A percentile compares a stretch with the other conserved stretches of the same genome.
Evolutionary conservation across 1,140 invertebrate genomes (phyloP).

Genomic region (Carposina sasakii): DNA sequence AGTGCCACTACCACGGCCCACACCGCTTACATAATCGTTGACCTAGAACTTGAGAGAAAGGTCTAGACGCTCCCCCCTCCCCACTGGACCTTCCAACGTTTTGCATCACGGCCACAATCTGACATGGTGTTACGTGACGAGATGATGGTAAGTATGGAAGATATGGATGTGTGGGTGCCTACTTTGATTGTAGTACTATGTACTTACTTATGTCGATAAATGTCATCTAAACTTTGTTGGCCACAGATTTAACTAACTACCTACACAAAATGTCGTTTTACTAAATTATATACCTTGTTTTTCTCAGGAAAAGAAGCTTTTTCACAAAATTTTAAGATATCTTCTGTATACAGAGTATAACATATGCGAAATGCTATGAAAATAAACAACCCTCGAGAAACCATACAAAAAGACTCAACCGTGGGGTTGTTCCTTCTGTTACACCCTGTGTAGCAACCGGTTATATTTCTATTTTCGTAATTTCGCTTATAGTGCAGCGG

Average conservation of each 20-base stretch:
- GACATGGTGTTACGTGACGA: constrained; percentile 22
- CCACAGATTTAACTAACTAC: neutral
- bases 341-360: too few species aligned
- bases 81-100: constrained; percentile 15
- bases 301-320: too few species aligned
- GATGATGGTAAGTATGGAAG: constrained; percentile 7
- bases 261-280: neutral
- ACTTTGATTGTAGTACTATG: neutral
- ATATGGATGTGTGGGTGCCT: neutral
- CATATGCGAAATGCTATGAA: too few species aligned
- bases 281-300: neutral
- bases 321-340: too few species aligned
- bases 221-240: neutral
- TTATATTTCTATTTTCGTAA: too few species aligned
- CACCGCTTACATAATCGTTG: constrained; percentile 27
- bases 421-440: too few species aligned
- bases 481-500: too few species aligned
- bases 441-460: too few species aligned
- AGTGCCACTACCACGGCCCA: constrained; percentile 6
- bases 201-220: neutral
- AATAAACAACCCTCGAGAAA: too few species aligned
- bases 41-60: constrained; percentile 43
- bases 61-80: constrained; percentile 20
- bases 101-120: constrained; percentile 36
- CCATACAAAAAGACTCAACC: too few species aligned